Conservation (phyloP, 2,113 vertebrate genomes). For the Ceyx melanurus region DNA sequence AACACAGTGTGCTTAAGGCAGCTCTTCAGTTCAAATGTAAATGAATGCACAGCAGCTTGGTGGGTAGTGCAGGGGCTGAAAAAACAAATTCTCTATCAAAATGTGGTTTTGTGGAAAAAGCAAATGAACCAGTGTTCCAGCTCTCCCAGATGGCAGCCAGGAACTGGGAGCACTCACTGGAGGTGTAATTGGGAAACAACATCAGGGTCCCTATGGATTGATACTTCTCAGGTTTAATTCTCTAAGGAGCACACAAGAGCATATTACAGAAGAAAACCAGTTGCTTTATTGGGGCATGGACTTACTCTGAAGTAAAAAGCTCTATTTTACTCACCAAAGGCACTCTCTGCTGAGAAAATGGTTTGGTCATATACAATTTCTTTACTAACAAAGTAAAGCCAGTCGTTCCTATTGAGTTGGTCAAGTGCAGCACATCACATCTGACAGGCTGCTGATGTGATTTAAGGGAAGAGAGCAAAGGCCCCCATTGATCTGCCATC, state of each 20-base stretch:
- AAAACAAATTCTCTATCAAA: not conserved
- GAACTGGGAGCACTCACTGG: not conserved
- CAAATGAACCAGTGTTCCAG: not conserved
- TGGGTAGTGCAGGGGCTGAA: not conserved
- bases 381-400: not conserved
- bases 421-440: not conserved
- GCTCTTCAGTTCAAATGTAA: not conserved
- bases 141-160: not conserved
- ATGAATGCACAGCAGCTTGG: not conserved
- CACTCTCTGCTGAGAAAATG: not conserved
- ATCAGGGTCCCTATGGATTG: not conserved
- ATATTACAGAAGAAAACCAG: not conserved
- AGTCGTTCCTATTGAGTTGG: not conserved
- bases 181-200: not conserved
- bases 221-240: not conserved
- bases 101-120: not conserved
- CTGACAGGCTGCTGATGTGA: not conserved
- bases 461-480: not conserved
- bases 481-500: not conserved
- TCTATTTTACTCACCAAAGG: not conserved
- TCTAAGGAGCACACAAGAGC: not conserved
- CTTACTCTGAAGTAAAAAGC: not conserved
- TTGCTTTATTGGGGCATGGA: not conserved
- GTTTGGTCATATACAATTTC: not conserved
- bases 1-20: not conserved